Evolutionary conservation across 2,888 invertebrate genomes (phyloP), one percentile per base, ranked within the genome.

Genomic region (Thereva unica): DNA sequence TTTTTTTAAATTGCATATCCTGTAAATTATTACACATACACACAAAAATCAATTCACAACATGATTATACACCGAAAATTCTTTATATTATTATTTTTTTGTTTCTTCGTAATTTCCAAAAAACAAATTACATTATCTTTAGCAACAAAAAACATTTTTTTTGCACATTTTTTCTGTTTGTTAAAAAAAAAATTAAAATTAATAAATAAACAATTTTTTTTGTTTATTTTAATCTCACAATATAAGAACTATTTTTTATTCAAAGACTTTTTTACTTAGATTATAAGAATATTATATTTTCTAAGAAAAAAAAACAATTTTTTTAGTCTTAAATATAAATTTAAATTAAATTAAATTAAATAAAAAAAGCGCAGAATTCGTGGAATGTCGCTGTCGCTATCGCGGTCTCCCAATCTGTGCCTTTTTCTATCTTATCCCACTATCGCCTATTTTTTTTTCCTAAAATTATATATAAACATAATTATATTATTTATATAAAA

Each of bases 311-410:
- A 63, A 52, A 54, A 5, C 6, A 23, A 42, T 45, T 54, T 47
- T 54, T 54, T 47, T 64, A 34, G 40, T 47, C 47, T 61, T 50
- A 23, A 50, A 53, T 53, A 12, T 53, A 5, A 38, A 41, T 50
- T 6, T 50, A 56, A 56, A 57, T 50, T 9, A 5, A 34, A 7
- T 38, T 37, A 53, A 38, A 37, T 37, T 7, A 37, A 8, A 37
- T 41, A 49, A 37, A 57, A 12, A 53, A 44, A 57, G 67, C 68
- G 67, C 68, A 67, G 64, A 71, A 69, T 64, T 77, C 76, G 78
- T 79, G 78, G 76, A 80, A 80, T 80, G 79, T 81, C 80, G 78
- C 79, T 80, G 80, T 81, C 80, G 80, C 79, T 80, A 80, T 80
- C 80, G 81, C 80, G 80, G 80, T 80, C 76, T 79, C 81, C 81